A percentile compares a stretch with the other conserved stretches of the same genome.
phyloP scores from a whole-genome alignment of 2,888 invertebrate genomes.

The Scaptodrosophila latifasciaeformis region DNA sequence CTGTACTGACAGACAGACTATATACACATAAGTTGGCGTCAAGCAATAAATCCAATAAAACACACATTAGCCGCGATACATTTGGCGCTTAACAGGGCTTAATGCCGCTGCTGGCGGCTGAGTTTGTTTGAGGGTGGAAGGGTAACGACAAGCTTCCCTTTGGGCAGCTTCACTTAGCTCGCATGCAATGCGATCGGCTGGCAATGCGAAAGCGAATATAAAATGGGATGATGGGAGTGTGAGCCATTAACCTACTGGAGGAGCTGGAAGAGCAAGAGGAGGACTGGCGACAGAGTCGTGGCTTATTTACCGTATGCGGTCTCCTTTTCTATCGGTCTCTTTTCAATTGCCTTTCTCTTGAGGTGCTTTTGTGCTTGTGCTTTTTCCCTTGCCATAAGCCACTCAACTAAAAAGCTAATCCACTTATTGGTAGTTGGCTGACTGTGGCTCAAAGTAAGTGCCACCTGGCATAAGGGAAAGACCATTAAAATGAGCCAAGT shows the following conservation, averaged over 20 bases:
- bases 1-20: not conserved
- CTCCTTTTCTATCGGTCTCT: not conserved
- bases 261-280: no score
- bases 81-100: constrained; percentile 55
- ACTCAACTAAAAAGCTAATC: constrained; percentile 51
- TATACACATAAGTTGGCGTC: constrained; percentile 34
- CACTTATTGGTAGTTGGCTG: constrained; percentile 47
- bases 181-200: no score
- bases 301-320: constrained; percentile 1
- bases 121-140: no score
- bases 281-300: not conserved
- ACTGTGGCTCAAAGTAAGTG: constrained; percentile 39
- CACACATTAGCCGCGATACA: constrained; percentile 57
- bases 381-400: not conserved
- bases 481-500: constrained; percentile 25
- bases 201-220: no score
- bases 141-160: no score
- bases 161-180: no score
- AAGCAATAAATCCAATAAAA: constrained; percentile 58
- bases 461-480: constrained; percentile 25
- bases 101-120: constrained; percentile 7
- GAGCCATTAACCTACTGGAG: no score
- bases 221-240: no score
- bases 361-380: no score
- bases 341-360: not conserved